Percentiles rank a stretch among this genome's conserved stretches.
Evolutionary conservation across 2,888 invertebrate genomes (phyloP).

Genomic region (Tetranychus truncatus): DNA sequence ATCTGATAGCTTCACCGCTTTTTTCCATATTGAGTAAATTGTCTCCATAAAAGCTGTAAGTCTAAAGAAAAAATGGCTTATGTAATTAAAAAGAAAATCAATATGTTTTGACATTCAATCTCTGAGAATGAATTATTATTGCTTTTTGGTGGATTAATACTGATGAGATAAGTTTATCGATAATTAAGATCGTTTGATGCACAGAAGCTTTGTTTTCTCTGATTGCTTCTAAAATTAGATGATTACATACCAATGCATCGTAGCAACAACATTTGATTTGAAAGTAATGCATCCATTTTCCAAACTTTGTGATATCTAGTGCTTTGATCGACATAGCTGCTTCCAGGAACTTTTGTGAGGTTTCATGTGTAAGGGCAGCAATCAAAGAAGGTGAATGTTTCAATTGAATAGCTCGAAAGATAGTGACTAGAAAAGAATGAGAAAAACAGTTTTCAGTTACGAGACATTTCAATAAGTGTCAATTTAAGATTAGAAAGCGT

Average conservation of each 20-base stretch:
- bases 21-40: constrained; percentile 43
- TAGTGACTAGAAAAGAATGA: constrained; percentile 37
- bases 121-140: background rate
- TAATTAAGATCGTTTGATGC: background rate
- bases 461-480: background rate
- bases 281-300: constrained; percentile 44
- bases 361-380: constrained; percentile 44
- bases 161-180: constrained; percentile 9
- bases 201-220: too few species aligned
- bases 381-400: constrained; percentile 43
- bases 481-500: background rate
- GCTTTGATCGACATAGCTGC: constrained; percentile 40
- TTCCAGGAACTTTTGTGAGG: constrained; percentile 41
- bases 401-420: constrained; percentile 45
- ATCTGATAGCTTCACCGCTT: constrained; percentile 45
- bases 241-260: constrained; percentile 39
- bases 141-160: background rate
- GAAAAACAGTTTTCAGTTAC: background rate
- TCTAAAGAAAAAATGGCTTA: constrained; percentile 33
- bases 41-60: constrained; percentile 44
- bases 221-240: background rate
- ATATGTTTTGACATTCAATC: background rate
- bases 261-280: constrained; percentile 44
- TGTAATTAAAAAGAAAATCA: constrained; percentile 5
- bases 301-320: constrained; percentile 37